These are phyloP conservation scores for Hyppa rectilinea DNA, from an alignment of 2,888 invertebrate species.

Conservation along the genomic window DNA sequence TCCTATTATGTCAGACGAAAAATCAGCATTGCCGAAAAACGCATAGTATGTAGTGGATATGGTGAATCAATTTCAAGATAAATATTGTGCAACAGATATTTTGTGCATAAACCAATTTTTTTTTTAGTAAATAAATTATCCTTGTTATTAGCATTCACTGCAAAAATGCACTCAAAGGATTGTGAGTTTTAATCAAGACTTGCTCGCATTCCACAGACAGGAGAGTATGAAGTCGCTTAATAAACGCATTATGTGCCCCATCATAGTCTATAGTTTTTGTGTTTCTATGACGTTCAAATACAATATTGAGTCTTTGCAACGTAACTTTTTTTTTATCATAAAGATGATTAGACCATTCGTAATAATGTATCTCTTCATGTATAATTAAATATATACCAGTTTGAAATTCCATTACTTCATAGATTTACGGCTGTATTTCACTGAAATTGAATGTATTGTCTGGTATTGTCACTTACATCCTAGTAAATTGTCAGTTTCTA, in stretches of 20 bases:
- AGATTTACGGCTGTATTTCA: neutral
- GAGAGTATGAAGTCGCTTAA: neutral
- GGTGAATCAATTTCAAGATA: no score
- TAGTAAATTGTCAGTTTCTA: conserved; percentile 4
- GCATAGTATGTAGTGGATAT: no score
- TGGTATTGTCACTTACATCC: neutral
- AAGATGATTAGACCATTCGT: neutral
- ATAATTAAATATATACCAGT: neutral
- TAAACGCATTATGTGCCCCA: neutral
- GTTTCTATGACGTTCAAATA: no score
- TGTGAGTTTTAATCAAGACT: conserved; percentile 17
- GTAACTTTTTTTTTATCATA: neutral
- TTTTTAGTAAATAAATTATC: no score
- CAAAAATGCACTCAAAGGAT: conserved; percentile 26
- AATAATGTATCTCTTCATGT: neutral
- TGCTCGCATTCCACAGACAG: neutral
- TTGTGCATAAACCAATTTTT: no score
- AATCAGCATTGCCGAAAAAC: no score
- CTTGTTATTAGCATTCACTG: conserved; percentile 26
- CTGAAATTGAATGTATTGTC: neutral
- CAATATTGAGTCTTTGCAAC: neutral
- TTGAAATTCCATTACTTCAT: neutral
- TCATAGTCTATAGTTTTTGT: no score
- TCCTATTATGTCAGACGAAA: no score
- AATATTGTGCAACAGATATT: no score